Evolutionary conservation across 2,113 vertebrate genomes (phyloP).

Genomic region (Dipodomys stephensi): DNA sequence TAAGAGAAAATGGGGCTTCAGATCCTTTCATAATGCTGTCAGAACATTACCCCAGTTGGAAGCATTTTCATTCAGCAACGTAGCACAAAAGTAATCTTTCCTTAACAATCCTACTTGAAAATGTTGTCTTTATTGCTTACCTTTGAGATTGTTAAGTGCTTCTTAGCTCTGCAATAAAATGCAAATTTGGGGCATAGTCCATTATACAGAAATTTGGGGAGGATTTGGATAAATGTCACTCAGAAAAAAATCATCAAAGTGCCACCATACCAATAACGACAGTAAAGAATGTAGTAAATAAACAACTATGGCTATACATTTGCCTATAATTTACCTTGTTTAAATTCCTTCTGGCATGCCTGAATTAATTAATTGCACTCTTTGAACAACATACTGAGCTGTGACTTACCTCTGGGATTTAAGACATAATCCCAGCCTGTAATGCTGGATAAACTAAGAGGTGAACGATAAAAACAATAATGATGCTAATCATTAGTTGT

Average conservation of each 20-base stretch:
- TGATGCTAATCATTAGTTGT: not conserved
- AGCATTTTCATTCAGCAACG: constrained; percentile 39
- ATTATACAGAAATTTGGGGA: not conserved
- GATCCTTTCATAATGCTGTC: not conserved
- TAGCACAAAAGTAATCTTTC: constrained; percentile 2
- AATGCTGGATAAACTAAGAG: not conserved
- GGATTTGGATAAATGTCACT: not conserved
- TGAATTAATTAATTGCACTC: not conserved
- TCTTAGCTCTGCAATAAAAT: not conserved
- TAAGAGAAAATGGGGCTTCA: not conserved
- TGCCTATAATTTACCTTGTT: not conserved
- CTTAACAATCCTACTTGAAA: not conserved
- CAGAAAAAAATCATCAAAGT: not conserved
- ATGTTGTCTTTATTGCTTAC: constrained; percentile 32
- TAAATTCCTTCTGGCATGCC: not conserved
- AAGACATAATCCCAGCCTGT: not conserved
- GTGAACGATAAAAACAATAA: not conserved
- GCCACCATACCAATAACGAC: not conserved
- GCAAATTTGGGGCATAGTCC: not conserved
- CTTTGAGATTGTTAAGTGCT: not conserved
- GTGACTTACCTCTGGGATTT: not conserved
- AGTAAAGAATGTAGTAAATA: not conserved
- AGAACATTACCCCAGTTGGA: not conserved
- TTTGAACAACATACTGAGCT: not conserved
- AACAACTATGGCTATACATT: not conserved